Conservation (phyloP, 2,797 vertebrate species). For the Sandelia bainsii region DNA sequence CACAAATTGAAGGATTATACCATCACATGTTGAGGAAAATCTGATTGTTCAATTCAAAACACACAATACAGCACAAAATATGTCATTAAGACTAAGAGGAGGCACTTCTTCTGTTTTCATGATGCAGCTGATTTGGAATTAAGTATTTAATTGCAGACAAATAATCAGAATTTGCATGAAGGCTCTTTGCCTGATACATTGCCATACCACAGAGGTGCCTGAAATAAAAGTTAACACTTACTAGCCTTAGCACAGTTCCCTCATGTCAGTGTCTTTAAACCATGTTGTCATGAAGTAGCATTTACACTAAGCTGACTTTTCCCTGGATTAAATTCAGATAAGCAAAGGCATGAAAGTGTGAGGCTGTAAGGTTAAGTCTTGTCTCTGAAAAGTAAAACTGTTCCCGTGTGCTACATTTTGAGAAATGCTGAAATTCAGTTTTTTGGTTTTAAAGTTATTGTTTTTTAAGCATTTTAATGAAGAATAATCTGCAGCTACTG, state of each 20-base stretch:
- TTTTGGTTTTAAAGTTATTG: too few relatives aligned
- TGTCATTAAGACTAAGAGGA: constrained; percentile 6
- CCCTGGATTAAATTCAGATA: constrained; percentile 1
- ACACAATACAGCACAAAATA: constrained; percentile 20
- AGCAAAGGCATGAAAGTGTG: background rate
- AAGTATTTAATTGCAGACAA: constrained; percentile 21
- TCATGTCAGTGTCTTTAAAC: constrained; percentile 4
- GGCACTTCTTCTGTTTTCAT: constrained; percentile 21
- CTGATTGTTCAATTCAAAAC: constrained; percentile 12
- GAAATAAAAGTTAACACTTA: background rate
- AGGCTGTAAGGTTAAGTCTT: too few relatives aligned
- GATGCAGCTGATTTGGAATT: constrained; percentile 12
- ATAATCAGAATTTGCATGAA: background rate
- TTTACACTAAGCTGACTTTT: background rate
- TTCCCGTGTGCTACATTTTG: background rate
- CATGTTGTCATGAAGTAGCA: constrained; percentile 12
- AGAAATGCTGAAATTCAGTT: too few relatives aligned
- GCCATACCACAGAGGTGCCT: background rate
- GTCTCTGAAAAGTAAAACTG: background rate
- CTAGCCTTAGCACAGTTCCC: background rate
- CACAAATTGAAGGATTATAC: constrained; percentile 5
- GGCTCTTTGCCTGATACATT: background rate
- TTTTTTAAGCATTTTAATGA: too few relatives aligned
- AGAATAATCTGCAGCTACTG: background rate
- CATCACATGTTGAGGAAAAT: constrained; percentile 11